A percentile compares a stretch with the other conserved stretches of the same genome.
These are phyloP conservation scores for Habrosyne pyritoides DNA, from an alignment of 2,888 invertebrate genomes.

Conservation along the genomic window DNA sequence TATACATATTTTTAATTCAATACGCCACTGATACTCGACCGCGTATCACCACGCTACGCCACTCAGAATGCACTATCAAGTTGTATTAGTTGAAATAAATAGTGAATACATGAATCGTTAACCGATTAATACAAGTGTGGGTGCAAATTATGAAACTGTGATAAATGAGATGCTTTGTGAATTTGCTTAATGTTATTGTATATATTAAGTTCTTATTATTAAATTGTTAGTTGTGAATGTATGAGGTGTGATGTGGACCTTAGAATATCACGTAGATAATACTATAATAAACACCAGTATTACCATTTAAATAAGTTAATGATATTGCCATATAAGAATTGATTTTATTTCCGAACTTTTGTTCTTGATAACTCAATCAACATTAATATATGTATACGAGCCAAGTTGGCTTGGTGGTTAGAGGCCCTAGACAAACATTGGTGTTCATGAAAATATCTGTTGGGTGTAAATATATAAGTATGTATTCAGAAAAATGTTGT, in stretches of 20 bases:
- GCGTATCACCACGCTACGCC: not conserved
- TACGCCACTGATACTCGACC: not conserved
- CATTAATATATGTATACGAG: too few species aligned
- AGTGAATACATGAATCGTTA: not conserved
- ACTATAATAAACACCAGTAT: too few species aligned
- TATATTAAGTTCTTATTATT: slow-evolving; percentile 27
- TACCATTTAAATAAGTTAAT: not conserved
- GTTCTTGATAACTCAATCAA: too few species aligned
- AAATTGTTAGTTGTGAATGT: slow-evolving; percentile 6
- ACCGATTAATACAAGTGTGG: slow-evolving; percentile 45
- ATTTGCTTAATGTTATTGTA: slow-evolving; percentile 50
- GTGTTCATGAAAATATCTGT: too few species aligned
- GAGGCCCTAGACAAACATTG: too few species aligned
- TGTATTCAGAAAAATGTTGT: too few species aligned
- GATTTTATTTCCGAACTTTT: too few species aligned
- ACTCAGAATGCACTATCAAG: not conserved
- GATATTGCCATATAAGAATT: too few species aligned
- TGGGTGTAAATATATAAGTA: too few species aligned
- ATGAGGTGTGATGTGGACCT: not conserved
- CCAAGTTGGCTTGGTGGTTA: too few species aligned
- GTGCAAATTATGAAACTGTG: slow-evolving; percentile 75
- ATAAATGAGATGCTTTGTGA: slow-evolving; percentile 66
- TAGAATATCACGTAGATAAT: not conserved
- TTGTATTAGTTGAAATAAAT: not conserved
- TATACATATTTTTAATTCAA: too few species aligned